These are phyloP conservation scores for Eriosoma lanigerum DNA, from an alignment of 1,140 invertebrate species.

Conservation along the genomic window DNA sequence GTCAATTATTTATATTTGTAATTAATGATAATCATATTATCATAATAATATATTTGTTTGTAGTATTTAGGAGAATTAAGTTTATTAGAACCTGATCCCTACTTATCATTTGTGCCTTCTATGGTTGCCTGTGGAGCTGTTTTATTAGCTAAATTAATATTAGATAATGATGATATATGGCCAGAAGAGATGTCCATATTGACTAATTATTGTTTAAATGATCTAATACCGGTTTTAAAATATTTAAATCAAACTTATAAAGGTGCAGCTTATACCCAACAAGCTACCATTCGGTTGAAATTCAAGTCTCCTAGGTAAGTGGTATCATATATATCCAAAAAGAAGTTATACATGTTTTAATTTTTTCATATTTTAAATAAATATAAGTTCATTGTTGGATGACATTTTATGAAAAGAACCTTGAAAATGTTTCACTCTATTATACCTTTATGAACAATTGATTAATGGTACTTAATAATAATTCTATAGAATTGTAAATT, in stretches of 20 bases:
- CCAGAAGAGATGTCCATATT: slow-evolving; percentile 65
- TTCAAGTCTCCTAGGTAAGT: slow-evolving; percentile 64
- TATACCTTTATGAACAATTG: too few species aligned
- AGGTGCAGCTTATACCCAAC: slow-evolving; percentile 66
- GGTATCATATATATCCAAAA: too few species aligned
- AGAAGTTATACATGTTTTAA: too few species aligned
- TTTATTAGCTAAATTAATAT: slow-evolving; percentile 75
- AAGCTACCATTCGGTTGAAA: slow-evolving; percentile 83
- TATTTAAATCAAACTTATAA: slow-evolving; percentile 71
- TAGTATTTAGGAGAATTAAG: slow-evolving; percentile 86
- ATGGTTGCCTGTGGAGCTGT: slow-evolving; percentile 78
- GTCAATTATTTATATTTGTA: not conserved
- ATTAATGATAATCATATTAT: not conserved
- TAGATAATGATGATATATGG: slow-evolving; percentile 66
- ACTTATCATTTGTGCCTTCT: slow-evolving; percentile 80
- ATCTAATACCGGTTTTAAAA: slow-evolving; percentile 70
- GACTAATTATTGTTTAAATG: slow-evolving; percentile 69
- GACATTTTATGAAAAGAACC: too few species aligned
- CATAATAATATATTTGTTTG: slow-evolving; percentile 55
- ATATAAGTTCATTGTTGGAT: too few species aligned
- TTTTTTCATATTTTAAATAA: too few species aligned
- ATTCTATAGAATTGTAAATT: too few species aligned
- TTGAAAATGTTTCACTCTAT: too few species aligned
- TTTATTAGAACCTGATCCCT: slow-evolving; percentile 82
- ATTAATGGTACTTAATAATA: too few species aligned